Base-by-base conservation (phyloP, 2,113 vertebrate genomes). In the Hyaena hyaena region DNA sequence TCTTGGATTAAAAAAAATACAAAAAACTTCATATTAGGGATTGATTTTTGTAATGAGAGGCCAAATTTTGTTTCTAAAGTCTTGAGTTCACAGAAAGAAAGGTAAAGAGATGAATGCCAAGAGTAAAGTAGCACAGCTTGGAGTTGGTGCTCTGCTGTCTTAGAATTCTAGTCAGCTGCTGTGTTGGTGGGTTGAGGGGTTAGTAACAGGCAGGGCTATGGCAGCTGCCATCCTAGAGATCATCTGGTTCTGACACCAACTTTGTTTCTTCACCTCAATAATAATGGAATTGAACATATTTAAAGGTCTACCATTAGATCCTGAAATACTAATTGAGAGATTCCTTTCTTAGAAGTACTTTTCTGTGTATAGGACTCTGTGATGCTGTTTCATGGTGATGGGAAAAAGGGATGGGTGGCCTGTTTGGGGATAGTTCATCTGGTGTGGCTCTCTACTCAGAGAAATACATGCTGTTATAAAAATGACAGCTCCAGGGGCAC, bases 1-100 rank as follows among this genome's bases (percentile, higher is more conserved):
- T 53, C 19, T 93, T 88, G 45, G 33, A 61, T 77, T 74, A 50
- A 90, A 66, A 77, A 77, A 77, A 19, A 35, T 9, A 11, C 33
- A 79, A 45, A 35, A 93, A 45, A 9, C 63, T 45, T 80, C 74
- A 68, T 58, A 76, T 39, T 28, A 94, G 55, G 24, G 39, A 58
- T 74, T 17, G 31, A 39, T 80, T 58, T 96, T 94, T 96, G 65
- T 90, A 66, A 48, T 66, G 21, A 33, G 48, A 45, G 53, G 35
- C 55, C 45, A 43, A 4, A 68, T 81, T 96, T 96, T 93, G 66
- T 92, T 96, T 7, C 21, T 53, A 73, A 90, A 93, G 61, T n/a
- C 19, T 80, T 79, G n/a, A 55, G 4, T 90, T 73, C 80, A 55
- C 35, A 69, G 73, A 50, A 88, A 58, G 63, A 83, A 77, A 66